These are phyloP conservation scores for Helogale parvula DNA, from an alignment of 2,113 vertebrate species.

Conservation along the genomic window DNA sequence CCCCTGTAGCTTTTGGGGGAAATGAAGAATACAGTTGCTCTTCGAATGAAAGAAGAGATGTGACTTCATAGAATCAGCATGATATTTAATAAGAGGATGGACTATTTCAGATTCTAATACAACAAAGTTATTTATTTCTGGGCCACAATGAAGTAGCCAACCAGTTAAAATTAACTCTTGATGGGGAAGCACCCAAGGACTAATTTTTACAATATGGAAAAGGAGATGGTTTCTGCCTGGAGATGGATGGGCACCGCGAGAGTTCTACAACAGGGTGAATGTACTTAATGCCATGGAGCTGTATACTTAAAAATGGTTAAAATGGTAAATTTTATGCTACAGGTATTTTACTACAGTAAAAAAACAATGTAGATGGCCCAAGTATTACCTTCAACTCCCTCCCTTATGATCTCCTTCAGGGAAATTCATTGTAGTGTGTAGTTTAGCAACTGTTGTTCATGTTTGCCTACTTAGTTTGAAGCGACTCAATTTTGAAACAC, in stretches of 20 bases:
- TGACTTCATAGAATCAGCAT: neutral
- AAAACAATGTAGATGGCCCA: neutral
- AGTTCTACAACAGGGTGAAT: neutral
- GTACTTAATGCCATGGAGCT: neutral
- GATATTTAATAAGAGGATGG: neutral
- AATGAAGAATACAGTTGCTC: neutral
- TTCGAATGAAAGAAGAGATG: neutral
- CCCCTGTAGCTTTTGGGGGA: neutral
- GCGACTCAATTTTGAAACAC: neutral
- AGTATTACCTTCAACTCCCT: neutral
- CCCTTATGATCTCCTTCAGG: neutral
- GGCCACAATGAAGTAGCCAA: neutral
- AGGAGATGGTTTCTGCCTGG: neutral
- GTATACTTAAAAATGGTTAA: neutral
- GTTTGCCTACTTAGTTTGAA: constrained; percentile 44
- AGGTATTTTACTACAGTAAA: neutral
- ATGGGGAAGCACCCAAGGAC: neutral
- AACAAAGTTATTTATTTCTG: neutral
- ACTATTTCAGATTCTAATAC: neutral
- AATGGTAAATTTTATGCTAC: neutral
- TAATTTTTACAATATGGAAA: neutral
- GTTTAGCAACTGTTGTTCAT: constrained; percentile 26
- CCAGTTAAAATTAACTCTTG: neutral
- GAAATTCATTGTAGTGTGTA: neutral
- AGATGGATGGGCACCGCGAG: no score